Evolutionary conservation across 1,140 invertebrate genomes (phyloP), one percentile per base, ranked within the genome.

Genomic region (Bombus terrestris): DNA sequence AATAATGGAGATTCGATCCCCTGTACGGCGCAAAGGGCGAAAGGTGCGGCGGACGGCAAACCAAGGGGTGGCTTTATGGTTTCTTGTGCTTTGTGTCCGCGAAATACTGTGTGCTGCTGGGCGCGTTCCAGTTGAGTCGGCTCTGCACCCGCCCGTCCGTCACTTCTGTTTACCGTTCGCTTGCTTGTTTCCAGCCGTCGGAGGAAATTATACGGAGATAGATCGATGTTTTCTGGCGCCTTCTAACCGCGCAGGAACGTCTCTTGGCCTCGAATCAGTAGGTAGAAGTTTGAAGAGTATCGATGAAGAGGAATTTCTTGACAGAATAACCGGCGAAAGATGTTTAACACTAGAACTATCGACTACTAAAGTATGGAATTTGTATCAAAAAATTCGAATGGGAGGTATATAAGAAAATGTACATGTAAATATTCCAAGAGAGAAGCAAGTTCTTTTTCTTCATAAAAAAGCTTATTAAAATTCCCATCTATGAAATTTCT

Each of bases 1-100:
- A 86, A 86, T 89, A 90, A 90, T 90, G 79, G 87, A 83, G 84
- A 89, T 43, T 73, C 64, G 62, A 87, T 64, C 71, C 43, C 43
- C 75, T 15, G 53, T 41, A 32, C 9, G 13, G 10, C 39, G 57
- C 32, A 35, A 62, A 71, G 83, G 22, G n/a, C n/a, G 69, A 88
- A 83, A 81, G 53, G 86, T 69, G 71, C 35, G 78, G 37, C 82
- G 25, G 32, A 69, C 43, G 74, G 72, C 37, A 43, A 62, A 71
- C 35, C 66, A 62, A 64, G 35, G 68, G 69, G 53, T 83, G 81
- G 81, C 88, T 84, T 89, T 81, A 89, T 89, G 81, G 81, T 90
- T 87, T 78, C 88, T 79, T 64, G 47, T 77, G 88, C 84, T 86
- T 89, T 89, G 84, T 86, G 68, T 41, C 53, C 41, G 37, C 74